A percentile compares a stretch with the other conserved stretches of the same genome.
phyloP scores from a whole-genome alignment of 2,113 vertebrate species.

The Hemiprocne comata region DNA sequence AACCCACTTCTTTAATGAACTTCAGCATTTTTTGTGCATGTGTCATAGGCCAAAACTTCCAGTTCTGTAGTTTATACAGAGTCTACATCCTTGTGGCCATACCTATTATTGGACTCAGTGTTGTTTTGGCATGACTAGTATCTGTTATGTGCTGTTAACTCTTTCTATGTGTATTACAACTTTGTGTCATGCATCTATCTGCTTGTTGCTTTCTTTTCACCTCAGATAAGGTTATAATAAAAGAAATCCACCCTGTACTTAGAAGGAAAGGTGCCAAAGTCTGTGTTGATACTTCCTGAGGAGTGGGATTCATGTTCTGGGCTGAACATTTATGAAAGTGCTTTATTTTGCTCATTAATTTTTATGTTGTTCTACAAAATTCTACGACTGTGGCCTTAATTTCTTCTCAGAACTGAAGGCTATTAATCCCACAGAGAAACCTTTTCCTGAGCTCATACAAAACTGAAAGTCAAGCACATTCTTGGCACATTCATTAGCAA shows the following conservation, averaged over 20 bases:
- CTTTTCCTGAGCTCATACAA: neutral
- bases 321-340: neutral
- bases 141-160: neutral
- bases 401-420: neutral
- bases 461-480: neutral
- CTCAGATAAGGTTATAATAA: neutral
- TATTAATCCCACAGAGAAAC: neutral
- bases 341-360: neutral
- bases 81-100: neutral
- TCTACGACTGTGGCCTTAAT: neutral
- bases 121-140: neutral
- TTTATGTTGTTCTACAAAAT: neutral
- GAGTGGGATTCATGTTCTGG: neutral
- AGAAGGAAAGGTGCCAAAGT: neutral
- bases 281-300: neutral
- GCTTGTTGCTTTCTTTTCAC: neutral
- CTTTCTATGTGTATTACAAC: neutral
- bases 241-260: neutral
- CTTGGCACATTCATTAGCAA: neutral
- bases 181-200: rapidly evolving
- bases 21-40: neutral
- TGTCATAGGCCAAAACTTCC: neutral
- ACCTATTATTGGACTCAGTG: neutral
- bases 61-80: neutral
- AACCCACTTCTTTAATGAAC: neutral